Base-by-base conservation (phyloP, 2,113 vertebrate species). In the Bufo bufo region DNA sequence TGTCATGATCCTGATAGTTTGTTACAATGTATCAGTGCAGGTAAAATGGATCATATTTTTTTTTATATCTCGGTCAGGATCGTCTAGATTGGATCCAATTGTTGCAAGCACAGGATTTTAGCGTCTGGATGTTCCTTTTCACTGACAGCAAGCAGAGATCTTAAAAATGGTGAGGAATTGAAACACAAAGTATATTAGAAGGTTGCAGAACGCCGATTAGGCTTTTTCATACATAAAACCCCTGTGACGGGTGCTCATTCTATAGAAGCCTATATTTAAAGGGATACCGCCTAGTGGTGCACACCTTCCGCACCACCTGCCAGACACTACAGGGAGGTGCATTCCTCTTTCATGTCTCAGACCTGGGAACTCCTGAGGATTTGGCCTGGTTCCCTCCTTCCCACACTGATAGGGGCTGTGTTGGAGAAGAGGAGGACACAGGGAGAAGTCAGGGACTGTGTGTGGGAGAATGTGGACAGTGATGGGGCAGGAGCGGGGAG, bases 401-500 rank as follows among this genome's bases (percentile, higher is more conserved):
- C 43, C 81, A 83, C 81, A 83, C 61, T 83, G 81, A 83, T 83
- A 69, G 47, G 12, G 7, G 9, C 1, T 33, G 65, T 14, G 50
- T 33, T 54, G 45, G 65, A 58, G 80, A 45, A 49, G 80, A 59
- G 43, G 13, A 45, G 58, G 19, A 71, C 23, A 56, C 58, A 47
- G 82, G 54, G 54, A 69, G 43, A 83, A 49, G 11, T 45, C 11
- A n/a, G 66, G 56, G 66, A 85, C 23, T 33, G 23, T 17, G 69
- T 59, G 71, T 75, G 84, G 69, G 84, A 85, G 71, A 74, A 77
- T 49, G 33, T n/a, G 54, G 54, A 77, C 50, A 74, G 69, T 45
- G 33, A 45, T n/a, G 43, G n/a, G 52, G 54, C 59, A 69, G 43
- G 45, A 77, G 20, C 17, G 45, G 71, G 71, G 65, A 83, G 52